These are phyloP conservation scores for Artibeus jamaicensis DNA, from an alignment of 2,797 vertebrate genomes.

Conservation along the genomic window DNA sequence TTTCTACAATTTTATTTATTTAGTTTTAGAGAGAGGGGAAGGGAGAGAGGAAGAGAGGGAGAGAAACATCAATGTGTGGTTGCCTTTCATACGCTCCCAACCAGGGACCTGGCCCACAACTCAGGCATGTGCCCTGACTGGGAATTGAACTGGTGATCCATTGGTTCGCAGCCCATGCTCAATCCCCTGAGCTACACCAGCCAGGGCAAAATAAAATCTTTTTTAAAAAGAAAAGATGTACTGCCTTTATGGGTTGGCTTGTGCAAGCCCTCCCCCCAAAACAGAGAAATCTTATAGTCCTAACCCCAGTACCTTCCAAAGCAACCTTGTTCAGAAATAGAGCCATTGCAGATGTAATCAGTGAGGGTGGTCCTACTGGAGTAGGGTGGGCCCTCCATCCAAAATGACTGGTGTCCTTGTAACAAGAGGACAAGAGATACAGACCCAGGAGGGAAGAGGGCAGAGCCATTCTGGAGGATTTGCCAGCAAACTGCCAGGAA, in stretches of 20 bases:
- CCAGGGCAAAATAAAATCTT: too few species aligned
- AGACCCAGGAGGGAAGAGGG: neutral
- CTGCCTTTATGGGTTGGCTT: neutral
- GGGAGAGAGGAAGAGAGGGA: too few species aligned
- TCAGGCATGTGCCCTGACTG: too few species aligned
- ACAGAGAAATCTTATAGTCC: neutral
- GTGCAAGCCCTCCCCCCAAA: neutral
- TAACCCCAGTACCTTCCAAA: neutral
- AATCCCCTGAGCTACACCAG: too few species aligned
- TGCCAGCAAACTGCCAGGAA: neutral
- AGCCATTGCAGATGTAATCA: neutral
- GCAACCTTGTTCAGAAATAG: neutral
- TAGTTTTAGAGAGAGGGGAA: too few species aligned
- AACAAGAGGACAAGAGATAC: neutral
- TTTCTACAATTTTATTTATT: too few species aligned
- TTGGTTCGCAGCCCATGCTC: too few species aligned
- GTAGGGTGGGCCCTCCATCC: neutral
- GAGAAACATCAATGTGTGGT: too few species aligned
- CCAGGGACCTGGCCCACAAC: too few species aligned
- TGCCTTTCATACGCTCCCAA: too few species aligned
- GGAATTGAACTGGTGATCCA: too few species aligned
- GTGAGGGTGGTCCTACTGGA: neutral
- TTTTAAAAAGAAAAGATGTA: neutral
- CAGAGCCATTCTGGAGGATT: neutral
- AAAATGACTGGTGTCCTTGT: neutral